Conservation (phyloP, 2,888 invertebrate genomes). For the Melanotus villosus region DNA sequence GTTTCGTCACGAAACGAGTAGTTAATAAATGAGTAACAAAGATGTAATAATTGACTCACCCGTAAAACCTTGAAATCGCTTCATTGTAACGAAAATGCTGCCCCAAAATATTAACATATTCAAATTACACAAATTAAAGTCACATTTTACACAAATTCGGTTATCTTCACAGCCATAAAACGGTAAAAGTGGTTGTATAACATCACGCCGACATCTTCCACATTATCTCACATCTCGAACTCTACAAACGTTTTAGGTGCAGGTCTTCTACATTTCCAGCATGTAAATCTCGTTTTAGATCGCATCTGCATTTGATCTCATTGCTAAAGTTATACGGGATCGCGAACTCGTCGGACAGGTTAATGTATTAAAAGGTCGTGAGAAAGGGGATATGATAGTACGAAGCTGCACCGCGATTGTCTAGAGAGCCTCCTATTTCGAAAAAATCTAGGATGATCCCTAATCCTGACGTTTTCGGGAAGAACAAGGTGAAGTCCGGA, state of each 20-base stretch:
- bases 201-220: slow-evolving; percentile 3
- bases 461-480: background rate
- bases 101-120: background rate
- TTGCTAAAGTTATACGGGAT: slow-evolving; percentile 43
- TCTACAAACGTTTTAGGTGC: slow-evolving; percentile 29
- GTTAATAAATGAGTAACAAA: slow-evolving; percentile 16
- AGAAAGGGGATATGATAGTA: slow-evolving; percentile 35
- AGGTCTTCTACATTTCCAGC: slow-evolving; percentile 32
- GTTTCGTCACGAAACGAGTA: no score
- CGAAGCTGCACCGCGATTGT: slow-evolving; percentile 23
- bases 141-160: background rate
- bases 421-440: background rate
- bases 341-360: slow-evolving; percentile 46
- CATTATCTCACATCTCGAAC: slow-evolving; percentile 32
- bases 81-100: background rate
- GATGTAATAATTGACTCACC: slow-evolving; percentile 16
- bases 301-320: slow-evolving; percentile 45
- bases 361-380: slow-evolving; percentile 47
- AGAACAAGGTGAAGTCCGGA: no score
- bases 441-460: slow-evolving; percentile 10
- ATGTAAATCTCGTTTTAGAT: slow-evolving; percentile 43
- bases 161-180: slow-evolving; percentile 8
- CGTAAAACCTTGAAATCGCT: slow-evolving; percentile 26
- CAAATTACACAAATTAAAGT: background rate
- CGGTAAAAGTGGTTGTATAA: slow-evolving; percentile 3